Base-by-base conservation (phyloP, 2,797 vertebrate genomes). In the Varecia variegata region DNA sequence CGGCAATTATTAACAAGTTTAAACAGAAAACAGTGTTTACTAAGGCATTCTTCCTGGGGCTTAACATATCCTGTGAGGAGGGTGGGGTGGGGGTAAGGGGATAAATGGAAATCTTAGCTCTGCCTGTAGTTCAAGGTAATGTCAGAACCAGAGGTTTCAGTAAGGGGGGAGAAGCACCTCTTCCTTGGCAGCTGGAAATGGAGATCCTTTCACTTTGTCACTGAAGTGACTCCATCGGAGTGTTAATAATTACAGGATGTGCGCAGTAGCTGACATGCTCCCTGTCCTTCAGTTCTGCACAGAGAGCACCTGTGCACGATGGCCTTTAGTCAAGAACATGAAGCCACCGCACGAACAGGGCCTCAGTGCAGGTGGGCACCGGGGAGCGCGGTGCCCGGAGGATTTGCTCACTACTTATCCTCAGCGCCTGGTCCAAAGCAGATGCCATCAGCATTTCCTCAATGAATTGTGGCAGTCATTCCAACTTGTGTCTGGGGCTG, bases 1-100 rank as follows among this genome's bases (percentile, higher is more conserved):
- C 38, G 60, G 91, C 97, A 97, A 97, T 98, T 97, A 98, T 97
- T 97, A 98, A 98, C 97, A 96, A 96, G 97, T 98, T 97, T 97
- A 97, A 97, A 98, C 97, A 98, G 97, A 96, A 97, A 96, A 93
- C 7, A 4, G 14, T 97, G 96, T 97, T 98, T 98, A 97, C 97
- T 67, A 74, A 97, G 95, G 88, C 96, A 97, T 97, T 98, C 97
- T 97, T 98, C 86, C 94, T 47, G 68, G 89, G 96, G 96, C 91
- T 97, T 97, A 97, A 90, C 93, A 87, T 93, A 95, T 96, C 96
- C 97, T 96, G 96, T 79, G 91, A 77, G 58, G 91, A 94, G 95
- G 92, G 89, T 38, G 73, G 83, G 50, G 71, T 77, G 4, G n/a
- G 84, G 52, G 54, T 35, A 6, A 25, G 47, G 88, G 81, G 83